Evolutionary conservation across 2,888 invertebrate species (phyloP).

Genomic region (Aphrophora alni): DNA sequence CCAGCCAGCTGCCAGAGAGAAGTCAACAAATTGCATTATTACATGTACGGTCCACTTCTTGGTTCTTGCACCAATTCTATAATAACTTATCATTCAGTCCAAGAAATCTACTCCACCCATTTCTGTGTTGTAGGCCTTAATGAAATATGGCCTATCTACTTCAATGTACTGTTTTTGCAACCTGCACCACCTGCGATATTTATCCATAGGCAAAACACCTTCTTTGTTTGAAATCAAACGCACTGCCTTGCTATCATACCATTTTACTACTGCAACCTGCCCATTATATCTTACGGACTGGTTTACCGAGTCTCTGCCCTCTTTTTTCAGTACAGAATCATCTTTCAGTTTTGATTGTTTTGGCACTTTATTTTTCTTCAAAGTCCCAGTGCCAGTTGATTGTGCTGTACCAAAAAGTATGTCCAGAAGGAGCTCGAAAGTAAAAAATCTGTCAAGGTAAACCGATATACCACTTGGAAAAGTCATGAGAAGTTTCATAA

Average conservation of each 20-base stretch:
- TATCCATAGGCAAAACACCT: too few relatives aligned
- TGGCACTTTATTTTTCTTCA: slow-evolving; percentile 46
- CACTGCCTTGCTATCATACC: slow-evolving; percentile 23
- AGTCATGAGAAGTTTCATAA: slow-evolving; percentile 33
- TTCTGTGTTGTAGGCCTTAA: too few relatives aligned
- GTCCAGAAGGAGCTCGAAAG: slow-evolving; percentile 20
- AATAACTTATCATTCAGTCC: too few relatives aligned
- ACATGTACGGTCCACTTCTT: too few relatives aligned
- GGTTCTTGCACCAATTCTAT: too few relatives aligned
- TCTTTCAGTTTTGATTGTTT: slow-evolving; percentile 21
- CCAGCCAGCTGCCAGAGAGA: too few relatives aligned
- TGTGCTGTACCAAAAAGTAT: slow-evolving; percentile 12
- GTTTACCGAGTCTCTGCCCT: not conserved
- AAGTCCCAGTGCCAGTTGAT: slow-evolving; percentile 16
- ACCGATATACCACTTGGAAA: slow-evolving; percentile 26
- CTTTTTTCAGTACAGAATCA: slow-evolving; percentile 14
- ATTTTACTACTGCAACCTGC: not conserved
- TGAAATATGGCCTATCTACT: too few relatives aligned
- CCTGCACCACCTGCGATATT: too few relatives aligned
- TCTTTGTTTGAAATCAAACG: not conserved
- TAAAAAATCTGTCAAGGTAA: slow-evolving; percentile 39
- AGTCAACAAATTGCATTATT: too few relatives aligned
- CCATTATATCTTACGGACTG: slow-evolving; percentile 20
- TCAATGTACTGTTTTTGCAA: too few relatives aligned
- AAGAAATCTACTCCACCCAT: too few relatives aligned